phyloP scores from a whole-genome alignment of 1,140 invertebrate species.

The Ips typographus region DNA sequence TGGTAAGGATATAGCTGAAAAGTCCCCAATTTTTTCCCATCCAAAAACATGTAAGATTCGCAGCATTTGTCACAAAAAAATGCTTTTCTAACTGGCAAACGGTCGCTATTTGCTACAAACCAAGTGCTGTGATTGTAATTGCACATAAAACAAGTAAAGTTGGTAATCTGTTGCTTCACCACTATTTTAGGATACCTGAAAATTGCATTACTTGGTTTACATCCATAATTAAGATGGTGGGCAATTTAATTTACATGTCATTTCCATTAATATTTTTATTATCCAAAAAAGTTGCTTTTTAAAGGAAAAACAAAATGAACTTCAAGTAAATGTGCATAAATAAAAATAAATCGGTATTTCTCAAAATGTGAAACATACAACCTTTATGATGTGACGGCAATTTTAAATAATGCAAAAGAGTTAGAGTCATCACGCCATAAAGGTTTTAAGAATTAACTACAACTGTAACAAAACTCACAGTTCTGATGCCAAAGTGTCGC shows the following conservation, averaged over 20 bases:
- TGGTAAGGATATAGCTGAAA: conserved; percentile 59
- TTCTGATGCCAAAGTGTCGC: conserved; percentile 53
- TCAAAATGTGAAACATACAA: no score
- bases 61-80: conserved; percentile 69
- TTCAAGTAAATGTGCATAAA: no score
- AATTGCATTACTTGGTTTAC: no score
- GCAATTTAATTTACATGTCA: no score
- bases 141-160: conserved; percentile 60
- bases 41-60: conserved; percentile 63
- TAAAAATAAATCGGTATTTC: no score
- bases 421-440: neutral
- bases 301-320: no score
- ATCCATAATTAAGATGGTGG: no score
- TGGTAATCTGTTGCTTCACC: conserved; percentile 48
- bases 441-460: no score
- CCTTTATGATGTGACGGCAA: no score
- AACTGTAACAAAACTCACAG: neutral
- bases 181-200: conserved; percentile 58
- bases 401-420: no score
- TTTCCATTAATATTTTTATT: no score
- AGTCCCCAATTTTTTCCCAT: conserved; percentile 59
- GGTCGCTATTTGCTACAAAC: conserved; percentile 59
- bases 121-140: conserved; percentile 57
- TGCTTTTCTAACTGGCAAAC: conserved; percentile 66
- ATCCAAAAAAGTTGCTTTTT: no score